A percentile compares a stretch with the other conserved stretches of the same genome.
Evolutionary conservation across 2,113 vertebrate genomes (phyloP).

Genomic region (Neodontobutis hainanensis): DNA sequence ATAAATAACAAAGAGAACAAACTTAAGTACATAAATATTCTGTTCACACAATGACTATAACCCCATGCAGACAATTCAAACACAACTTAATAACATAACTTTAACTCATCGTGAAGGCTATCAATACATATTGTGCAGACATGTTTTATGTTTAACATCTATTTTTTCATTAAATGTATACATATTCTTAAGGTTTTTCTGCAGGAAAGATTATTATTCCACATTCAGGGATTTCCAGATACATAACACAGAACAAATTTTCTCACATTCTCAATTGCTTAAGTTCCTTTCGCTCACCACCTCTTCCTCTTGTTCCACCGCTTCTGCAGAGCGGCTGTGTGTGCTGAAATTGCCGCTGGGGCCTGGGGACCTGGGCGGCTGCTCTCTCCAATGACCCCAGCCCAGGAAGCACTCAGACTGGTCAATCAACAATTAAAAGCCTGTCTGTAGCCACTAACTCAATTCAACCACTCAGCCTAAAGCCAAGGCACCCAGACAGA

Average conservation of each 20-base stretch:
- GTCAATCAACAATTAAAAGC: constrained; percentile 83
- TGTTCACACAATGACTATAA: too few species aligned
- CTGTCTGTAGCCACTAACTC: constrained; percentile 78
- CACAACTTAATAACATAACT: too few species aligned
- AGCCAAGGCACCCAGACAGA: constrained; percentile 65
- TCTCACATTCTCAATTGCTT: not conserved
- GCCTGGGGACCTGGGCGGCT: constrained; percentile 73
- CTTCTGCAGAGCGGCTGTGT: constrained; percentile 11
- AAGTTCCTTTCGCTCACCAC: constrained; percentile 16
- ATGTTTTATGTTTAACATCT: not conserved
- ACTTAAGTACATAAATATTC: too few species aligned
- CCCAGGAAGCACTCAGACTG: constrained; percentile 77
- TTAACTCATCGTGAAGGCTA: not conserved
- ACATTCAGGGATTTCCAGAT: not conserved
- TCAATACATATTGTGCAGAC: too few species aligned
- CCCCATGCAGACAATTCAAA: too few species aligned
- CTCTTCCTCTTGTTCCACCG: constrained; percentile 3
- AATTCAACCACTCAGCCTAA: constrained; percentile 75
- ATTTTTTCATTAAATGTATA: not conserved
- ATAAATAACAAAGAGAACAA: too few species aligned
- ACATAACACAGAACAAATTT: not conserved
- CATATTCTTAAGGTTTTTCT: not conserved
- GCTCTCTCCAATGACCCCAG: constrained; percentile 72
- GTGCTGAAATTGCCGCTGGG: constrained; percentile 76
- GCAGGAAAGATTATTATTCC: not conserved